Percentiles rank a stretch among this genome's conserved stretches.
phyloP scores from a whole-genome alignment of 2,113 vertebrate genomes.

The Opisthocomus hoazin region DNA sequence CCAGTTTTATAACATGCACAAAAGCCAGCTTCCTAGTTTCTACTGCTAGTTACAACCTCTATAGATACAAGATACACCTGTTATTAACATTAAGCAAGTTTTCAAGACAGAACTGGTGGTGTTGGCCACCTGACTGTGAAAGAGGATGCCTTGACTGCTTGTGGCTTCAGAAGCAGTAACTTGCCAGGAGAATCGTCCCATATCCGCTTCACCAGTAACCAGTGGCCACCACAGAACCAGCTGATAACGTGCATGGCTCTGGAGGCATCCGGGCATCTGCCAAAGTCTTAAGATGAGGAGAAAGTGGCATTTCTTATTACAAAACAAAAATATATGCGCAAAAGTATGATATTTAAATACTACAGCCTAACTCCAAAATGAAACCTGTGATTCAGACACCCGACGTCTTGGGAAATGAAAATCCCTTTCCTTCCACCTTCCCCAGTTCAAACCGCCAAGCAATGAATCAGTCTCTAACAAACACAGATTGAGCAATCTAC shows the following conservation, averaged over 20 bases:
- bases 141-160: background rate
- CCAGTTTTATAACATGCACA: background rate
- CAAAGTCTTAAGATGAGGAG: background rate
- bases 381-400: background rate
- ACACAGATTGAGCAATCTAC: background rate
- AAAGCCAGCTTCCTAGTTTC: background rate
- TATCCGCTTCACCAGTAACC: background rate
- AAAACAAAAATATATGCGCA: background rate
- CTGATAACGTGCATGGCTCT: background rate
- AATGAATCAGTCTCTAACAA: background rate
- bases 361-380: background rate
- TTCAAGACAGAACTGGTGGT: background rate
- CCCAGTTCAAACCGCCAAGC: background rate
- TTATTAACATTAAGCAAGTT: background rate
- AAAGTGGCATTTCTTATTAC: background rate
- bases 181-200: background rate
- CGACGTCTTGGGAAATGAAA: background rate
- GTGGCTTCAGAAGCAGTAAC: background rate
- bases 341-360: background rate
- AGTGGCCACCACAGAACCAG: background rate
- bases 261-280: background rate
- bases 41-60: background rate
- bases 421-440: background rate
- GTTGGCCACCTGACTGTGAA: background rate
- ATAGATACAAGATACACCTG: background rate